Conservation (phyloP, 2,888 invertebrate genomes). For the Phyto melanocephala region DNA sequence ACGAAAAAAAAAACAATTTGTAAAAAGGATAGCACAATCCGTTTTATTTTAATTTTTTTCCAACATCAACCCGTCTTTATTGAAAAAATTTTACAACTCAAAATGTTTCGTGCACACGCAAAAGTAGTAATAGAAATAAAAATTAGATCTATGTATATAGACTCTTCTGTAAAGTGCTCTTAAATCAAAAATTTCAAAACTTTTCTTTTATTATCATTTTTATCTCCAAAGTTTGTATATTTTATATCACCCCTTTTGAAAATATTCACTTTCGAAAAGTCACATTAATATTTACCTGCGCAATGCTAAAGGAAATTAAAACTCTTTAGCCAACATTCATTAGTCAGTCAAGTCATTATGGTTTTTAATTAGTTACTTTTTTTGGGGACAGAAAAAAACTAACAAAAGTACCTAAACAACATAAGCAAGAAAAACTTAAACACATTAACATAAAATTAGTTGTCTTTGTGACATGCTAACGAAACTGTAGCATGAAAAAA, state of each 20-base stretch:
- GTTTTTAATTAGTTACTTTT: slow-evolving; percentile 40
- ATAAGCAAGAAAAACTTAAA: slow-evolving; percentile 12
- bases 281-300: not conserved
- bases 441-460: slow-evolving; percentile 54
- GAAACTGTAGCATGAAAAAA: not conserved
- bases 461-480: slow-evolving; percentile 37
- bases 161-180: too few relatives aligned
- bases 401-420: not conserved
- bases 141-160: too few relatives aligned
- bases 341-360: slow-evolving; percentile 46
- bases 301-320: not conserved
- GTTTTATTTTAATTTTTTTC: too few relatives aligned
- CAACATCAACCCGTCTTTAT: too few relatives aligned
- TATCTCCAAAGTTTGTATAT: too few relatives aligned
- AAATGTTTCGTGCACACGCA: too few relatives aligned
- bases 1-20: slow-evolving; percentile 68
- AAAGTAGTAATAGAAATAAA: too few relatives aligned
- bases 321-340: slow-evolving; percentile 21
- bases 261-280: not conserved
- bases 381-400: not conserved
- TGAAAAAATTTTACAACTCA: too few relatives aligned
- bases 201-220: too few relatives aligned
- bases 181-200: too few relatives aligned
- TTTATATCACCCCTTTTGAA: not conserved
- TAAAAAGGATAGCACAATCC: too few relatives aligned